These are phyloP conservation scores for Falcaria lacertinaria DNA, from an alignment of 2,888 invertebrate genomes.

Conservation along the genomic window DNA sequence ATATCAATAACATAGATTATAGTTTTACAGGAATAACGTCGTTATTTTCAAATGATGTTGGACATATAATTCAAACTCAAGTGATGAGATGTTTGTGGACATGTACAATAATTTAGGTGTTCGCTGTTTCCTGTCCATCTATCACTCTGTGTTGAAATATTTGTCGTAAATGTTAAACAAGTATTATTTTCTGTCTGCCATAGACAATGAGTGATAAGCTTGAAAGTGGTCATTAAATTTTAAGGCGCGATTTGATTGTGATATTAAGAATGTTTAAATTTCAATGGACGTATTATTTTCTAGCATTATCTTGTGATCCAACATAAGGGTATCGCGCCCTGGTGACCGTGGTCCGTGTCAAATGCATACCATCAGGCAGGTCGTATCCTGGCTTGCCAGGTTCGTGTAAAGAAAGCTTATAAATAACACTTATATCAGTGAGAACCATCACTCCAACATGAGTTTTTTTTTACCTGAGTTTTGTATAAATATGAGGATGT, in stretches of 20 bases:
- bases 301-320: too few species aligned
- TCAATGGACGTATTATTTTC: too few species aligned
- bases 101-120: neutral
- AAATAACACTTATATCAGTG: too few species aligned
- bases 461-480: too few species aligned
- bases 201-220: constrained; percentile 24
- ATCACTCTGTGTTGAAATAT: constrained; percentile 4
- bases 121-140: neutral
- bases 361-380: too few species aligned
- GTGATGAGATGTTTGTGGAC: neutral
- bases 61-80: neutral
- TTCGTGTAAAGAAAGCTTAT: too few species aligned
- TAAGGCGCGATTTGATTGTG: constrained; percentile 27
- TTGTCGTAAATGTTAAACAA: constrained; percentile 15
- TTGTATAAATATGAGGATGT: too few species aligned
- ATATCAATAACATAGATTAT: neutral
- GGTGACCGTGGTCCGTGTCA: too few species aligned
- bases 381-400: too few species aligned
- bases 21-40: neutral
- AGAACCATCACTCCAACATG: too few species aligned
- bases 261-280: constrained; percentile 18
- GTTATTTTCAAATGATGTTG: neutral
- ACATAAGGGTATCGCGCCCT: too few species aligned
- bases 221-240: constrained; percentile 19
- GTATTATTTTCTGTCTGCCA: constrained; percentile 22